phyloP scores from a whole-genome alignment of 2,797 vertebrate genomes.

The Otolemur crassicaudatus region DNA sequence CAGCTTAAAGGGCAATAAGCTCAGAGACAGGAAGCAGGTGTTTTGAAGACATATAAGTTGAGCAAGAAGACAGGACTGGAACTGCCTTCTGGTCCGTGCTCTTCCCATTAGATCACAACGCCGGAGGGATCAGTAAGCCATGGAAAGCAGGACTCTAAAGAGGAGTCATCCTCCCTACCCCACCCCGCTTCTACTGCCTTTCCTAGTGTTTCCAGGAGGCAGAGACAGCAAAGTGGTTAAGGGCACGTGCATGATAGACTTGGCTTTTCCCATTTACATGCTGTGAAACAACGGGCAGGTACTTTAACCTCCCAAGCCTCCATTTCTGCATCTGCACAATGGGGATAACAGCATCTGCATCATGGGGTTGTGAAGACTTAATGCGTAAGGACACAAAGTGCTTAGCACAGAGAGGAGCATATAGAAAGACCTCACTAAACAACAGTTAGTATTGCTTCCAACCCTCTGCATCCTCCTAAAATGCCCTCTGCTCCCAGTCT shows the following conservation, averaged over 20 bases:
- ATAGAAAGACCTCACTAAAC: background rate
- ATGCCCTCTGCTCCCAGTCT: background rate
- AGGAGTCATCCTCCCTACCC: background rate
- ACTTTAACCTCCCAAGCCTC: background rate
- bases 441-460: background rate
- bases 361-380: background rate
- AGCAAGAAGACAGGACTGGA: background rate
- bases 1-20: background rate
- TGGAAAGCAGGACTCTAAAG: background rate
- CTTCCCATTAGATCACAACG: background rate
- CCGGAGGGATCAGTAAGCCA: background rate
- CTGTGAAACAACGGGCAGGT: background rate
- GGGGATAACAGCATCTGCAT: background rate
- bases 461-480: slow-evolving; percentile 31
- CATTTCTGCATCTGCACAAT: background rate
- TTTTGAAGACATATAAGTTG: background rate
- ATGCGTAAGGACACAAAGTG: background rate
- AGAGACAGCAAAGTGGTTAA: background rate
- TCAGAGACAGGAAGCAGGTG: background rate
- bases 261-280: background rate
- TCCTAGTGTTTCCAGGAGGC: background rate
- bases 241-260: background rate
- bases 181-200: no score
- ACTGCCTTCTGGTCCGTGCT: background rate
- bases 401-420: background rate